Evolutionary conservation across 1,140 invertebrate species (phyloP), one percentile per base, ranked within the genome.

Genomic region (Physella acuta): DNA sequence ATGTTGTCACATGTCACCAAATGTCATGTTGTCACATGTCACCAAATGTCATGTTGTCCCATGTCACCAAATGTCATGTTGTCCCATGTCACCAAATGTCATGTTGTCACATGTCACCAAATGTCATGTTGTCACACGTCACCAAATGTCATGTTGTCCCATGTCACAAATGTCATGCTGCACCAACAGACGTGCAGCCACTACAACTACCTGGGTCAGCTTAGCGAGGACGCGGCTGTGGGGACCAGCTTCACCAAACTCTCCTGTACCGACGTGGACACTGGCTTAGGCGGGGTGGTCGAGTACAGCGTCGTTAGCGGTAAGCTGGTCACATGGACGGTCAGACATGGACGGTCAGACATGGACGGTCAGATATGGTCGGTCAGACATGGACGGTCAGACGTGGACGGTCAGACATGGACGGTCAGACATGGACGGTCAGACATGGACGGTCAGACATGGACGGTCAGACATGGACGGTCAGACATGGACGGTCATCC

Each of bases 181-280:
- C 28, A 55, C n/a, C n/a, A 39, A n/a, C 67, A 60, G 59, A 36
- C 52, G n/a, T 36, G 39, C 28, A 61, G 14, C 4, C 62, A 24
- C 3, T 31, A 17, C 28, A 17, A 30, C 16, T 24, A 30, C 16
- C 44, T 37, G 62, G 49, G 49, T 2, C 17, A 17, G 1, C 44
- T 33, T 1, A 17, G 2, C 52, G 39, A 64, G 37, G 52, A 49
- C 28, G 44, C 16, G 3, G 4, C 59, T 2, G 24, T n/a, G 2
- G 4, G 4, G 24, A 61, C 59, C n/a, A 4, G 16, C 4, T 61
- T 61, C 24, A 36, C 24, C 2, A 39, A 5, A 3, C 24, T 61
- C 2, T 24, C 2, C 28, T 61, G 59, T 44, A n/a, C 34, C 11
- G 59, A 61, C 39, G 14, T 8, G 1, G 59, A 61, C 24, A 61